Conservation (phyloP, 2,888 invertebrate genomes). For the Megalurothrips usitatus region DNA sequence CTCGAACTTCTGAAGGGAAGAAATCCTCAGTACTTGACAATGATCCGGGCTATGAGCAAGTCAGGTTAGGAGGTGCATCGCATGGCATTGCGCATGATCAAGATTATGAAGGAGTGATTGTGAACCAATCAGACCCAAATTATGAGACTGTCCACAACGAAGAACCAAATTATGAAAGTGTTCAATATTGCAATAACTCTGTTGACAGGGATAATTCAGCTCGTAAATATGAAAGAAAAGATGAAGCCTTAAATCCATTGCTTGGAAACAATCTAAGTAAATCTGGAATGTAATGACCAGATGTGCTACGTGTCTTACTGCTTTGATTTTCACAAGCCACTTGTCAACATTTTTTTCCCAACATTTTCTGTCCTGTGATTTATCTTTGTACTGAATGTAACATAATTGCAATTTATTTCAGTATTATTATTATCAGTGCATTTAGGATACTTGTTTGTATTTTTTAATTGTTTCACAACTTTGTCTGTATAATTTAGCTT, state of each 20-base stretch:
- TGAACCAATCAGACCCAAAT: conserved; percentile 50
- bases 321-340: background rate
- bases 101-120: conserved; percentile 37
- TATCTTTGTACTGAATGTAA: background rate
- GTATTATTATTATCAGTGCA: background rate
- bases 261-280: background rate
- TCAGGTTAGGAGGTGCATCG: conserved; percentile 40
- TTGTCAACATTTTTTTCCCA: background rate
- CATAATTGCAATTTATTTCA: background rate
- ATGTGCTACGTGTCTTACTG: too few species aligned
- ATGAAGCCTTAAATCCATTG: background rate
- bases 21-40: conserved; percentile 36
- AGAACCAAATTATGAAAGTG: conserved; percentile 63
- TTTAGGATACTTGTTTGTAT: background rate
- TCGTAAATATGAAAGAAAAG: background rate
- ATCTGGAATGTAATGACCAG: background rate
- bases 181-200: conserved; percentile 40
- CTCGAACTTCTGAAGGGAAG: conserved; percentile 30
- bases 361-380: background rate
- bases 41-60: conserved; percentile 54
- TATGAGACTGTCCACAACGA: conserved; percentile 73
- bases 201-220: background rate
- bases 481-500: too few species aligned
- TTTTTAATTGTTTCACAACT: too few species aligned
- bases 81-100: conserved; percentile 37